These are phyloP conservation scores for Hypsopygia costalis DNA, from an alignment of 2,888 invertebrate species.

Conservation along the genomic window DNA sequence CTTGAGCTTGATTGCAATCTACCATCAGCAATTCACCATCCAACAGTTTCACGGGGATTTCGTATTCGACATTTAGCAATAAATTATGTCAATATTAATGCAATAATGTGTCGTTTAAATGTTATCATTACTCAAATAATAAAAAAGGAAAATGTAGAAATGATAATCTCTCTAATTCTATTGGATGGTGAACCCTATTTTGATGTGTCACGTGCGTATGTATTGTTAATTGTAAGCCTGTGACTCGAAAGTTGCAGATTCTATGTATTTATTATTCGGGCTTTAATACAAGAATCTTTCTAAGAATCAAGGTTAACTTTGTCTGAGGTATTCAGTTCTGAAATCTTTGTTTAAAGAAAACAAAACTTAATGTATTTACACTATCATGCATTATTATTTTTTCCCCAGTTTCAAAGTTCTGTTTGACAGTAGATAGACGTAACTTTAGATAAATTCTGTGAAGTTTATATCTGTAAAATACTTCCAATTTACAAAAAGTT, in stretches of 20 bases:
- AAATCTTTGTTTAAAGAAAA: too few species aligned
- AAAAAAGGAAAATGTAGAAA: slow-evolving; percentile 2
- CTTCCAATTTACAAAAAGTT: too few species aligned
- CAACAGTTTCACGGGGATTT: slow-evolving; percentile 46
- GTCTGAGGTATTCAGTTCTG: too few species aligned
- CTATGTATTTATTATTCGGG: neutral
- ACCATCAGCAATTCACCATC: slow-evolving; percentile 29
- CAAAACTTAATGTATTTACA: too few species aligned
- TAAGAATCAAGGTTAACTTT: too few species aligned
- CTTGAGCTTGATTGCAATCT: neutral
- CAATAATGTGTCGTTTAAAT: slow-evolving; percentile 9
- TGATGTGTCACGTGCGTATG: neutral
- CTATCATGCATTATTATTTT: too few species aligned
- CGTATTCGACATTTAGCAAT: slow-evolving; percentile 21
- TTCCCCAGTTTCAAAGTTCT: too few species aligned
- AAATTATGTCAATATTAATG: slow-evolving; percentile 21
- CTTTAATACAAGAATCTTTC: neutral
- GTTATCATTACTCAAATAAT: neutral
- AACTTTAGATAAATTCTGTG: too few species aligned
- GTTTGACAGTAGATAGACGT: too few species aligned
- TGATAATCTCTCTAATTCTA: slow-evolving; percentile 34
- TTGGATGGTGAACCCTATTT: slow-evolving; percentile 18
- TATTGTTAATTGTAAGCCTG: neutral
- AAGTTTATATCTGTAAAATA: too few species aligned
- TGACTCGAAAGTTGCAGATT: neutral